Evolutionary conservation across 1,140 invertebrate genomes (phyloP).

Genomic region (Physella acuta): DNA sequence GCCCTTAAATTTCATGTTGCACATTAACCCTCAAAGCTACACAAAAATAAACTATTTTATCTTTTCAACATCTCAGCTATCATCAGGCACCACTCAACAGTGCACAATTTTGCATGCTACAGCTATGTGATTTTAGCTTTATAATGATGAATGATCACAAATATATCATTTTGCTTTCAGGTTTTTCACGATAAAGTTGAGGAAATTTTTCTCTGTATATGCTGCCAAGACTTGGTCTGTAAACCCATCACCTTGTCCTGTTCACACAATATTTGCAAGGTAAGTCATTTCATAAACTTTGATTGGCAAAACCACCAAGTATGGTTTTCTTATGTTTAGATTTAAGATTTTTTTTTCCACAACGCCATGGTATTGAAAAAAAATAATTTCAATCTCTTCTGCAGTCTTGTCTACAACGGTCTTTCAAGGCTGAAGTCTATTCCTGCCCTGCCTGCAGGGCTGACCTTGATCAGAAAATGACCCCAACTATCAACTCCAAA

Average conservation of each 20-base stretch:
- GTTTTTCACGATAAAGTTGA: conserved; percentile 70
- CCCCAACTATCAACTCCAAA: conserved; percentile 64
- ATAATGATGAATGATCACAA: background rate
- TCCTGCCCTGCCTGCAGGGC: conserved; percentile 72
- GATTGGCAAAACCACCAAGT: too few relatives aligned
- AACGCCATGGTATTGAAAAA: background rate
- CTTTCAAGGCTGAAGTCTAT: conserved; percentile 69
- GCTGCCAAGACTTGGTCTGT: conserved; percentile 76
- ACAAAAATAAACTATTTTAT: too few relatives aligned
- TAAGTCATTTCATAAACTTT: too few relatives aligned
- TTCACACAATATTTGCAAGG: conserved; percentile 76
- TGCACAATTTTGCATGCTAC: too few relatives aligned
- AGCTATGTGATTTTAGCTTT: too few relatives aligned
- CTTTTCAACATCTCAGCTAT: too few relatives aligned
- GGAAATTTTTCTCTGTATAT: conserved; percentile 75
- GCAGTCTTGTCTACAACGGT: conserved; percentile 68
- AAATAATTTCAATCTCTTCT: conserved; percentile 18
- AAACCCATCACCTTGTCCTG: conserved; percentile 76
- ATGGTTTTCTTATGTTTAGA: too few relatives aligned
- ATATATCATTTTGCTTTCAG: conserved; percentile 49
- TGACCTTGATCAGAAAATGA: conserved; percentile 65
- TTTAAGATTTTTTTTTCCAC: too few relatives aligned
- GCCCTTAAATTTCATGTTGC: too few relatives aligned
- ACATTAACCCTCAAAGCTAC: too few relatives aligned
- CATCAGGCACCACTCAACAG: too few relatives aligned